Evolutionary conservation across 2,888 invertebrate genomes (phyloP).

Genomic region (Octonoba sinensis): DNA sequence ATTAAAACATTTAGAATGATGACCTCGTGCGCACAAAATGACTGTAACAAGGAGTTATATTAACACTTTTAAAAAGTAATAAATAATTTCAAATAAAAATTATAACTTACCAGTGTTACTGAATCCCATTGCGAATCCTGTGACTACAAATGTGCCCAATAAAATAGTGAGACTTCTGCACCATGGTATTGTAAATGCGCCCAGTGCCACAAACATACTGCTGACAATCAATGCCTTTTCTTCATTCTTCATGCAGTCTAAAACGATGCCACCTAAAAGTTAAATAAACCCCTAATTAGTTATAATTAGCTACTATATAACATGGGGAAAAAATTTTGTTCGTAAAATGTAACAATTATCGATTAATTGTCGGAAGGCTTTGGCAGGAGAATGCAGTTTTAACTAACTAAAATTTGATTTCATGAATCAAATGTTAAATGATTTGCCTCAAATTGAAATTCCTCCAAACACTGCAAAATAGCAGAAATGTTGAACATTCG

Average conservation of each 20-base stretch:
- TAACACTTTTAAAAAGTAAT: too few relatives aligned
- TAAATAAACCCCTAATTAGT: not conserved
- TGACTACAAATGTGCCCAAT: slow-evolving; percentile 69
- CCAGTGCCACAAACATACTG: slow-evolving; percentile 70
- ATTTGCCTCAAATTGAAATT: too few relatives aligned
- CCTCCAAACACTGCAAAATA: too few relatives aligned
- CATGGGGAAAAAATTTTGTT: not conserved
- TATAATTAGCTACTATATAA: not conserved
- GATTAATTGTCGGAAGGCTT: not conserved
- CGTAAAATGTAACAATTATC: not conserved
- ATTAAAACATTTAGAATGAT: too few relatives aligned
- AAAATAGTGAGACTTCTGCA: slow-evolving; percentile 69
- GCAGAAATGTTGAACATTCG: too few relatives aligned
- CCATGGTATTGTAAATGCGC: slow-evolving; percentile 72
- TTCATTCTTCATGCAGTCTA: slow-evolving; percentile 70
- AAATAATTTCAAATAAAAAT: not conserved
- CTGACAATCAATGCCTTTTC: slow-evolving; percentile 70
- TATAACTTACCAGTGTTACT: slow-evolving; percentile 69
- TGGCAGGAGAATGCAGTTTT: not conserved
- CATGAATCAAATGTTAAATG: too few relatives aligned
- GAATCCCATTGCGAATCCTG: slow-evolving; percentile 72
- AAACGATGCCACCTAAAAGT: slow-evolving; percentile 67
- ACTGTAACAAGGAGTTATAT: too few relatives aligned
- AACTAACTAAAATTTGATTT: not conserved
- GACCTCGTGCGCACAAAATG: too few relatives aligned